A percentile compares a stretch with the other conserved stretches of the same genome.
Evolutionary conservation across 1,140 invertebrate genomes (phyloP).

Genomic region (Oreohelix idahoensis): DNA sequence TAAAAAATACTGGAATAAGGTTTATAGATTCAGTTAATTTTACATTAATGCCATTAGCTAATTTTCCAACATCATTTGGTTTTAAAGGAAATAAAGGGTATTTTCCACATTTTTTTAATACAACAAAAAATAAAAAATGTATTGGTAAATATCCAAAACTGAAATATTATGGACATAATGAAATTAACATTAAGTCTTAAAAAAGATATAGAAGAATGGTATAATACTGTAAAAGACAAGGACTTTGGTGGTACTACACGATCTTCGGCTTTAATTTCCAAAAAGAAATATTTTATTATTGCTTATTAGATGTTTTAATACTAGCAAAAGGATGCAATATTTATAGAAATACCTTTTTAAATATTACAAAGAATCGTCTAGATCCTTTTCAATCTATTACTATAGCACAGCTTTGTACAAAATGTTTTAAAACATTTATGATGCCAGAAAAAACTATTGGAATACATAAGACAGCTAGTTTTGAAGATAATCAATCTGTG

Average conservation of each 20-base stretch:
- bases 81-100: conserved; percentile 5
- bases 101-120: conserved; percentile 6
- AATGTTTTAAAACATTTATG: not conserved
- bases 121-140: not conserved
- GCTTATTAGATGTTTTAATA: not conserved
- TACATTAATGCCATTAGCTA: too few relatives aligned
- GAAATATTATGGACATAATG: not conserved
- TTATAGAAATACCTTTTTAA: not conserved
- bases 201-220: not conserved
- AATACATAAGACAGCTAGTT: not conserved
- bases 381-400: not conserved
- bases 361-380: not conserved
- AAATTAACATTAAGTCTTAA: not conserved
- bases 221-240: not conserved
- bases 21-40: not conserved
- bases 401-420: not conserved
- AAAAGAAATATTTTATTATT: too few relatives aligned
- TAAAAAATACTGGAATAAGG: not conserved
- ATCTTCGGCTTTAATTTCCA: too few relatives aligned
- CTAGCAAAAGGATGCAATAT: not conserved
- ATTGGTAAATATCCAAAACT: not conserved
- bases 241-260: too few relatives aligned
- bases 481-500: too few relatives aligned
- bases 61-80: not conserved
- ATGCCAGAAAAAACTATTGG: not conserved